phyloP scores from a whole-genome alignment of 2,113 vertebrate species.

The Mobula hypostoma region DNA sequence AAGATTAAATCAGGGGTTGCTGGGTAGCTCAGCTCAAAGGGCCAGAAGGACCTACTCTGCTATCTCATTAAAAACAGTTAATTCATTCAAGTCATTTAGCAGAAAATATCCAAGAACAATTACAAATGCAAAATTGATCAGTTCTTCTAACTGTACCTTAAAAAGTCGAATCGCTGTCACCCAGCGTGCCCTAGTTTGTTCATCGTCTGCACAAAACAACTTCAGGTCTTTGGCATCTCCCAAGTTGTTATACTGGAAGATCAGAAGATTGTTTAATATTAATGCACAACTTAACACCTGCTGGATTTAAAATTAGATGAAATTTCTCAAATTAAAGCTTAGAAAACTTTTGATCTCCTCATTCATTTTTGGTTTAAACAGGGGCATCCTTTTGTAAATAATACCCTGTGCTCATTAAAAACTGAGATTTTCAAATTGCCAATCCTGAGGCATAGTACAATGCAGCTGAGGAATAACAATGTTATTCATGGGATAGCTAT shows the following conservation, averaged over 20 bases:
- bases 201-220: conserved; percentile 90
- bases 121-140: neutral
- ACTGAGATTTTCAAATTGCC: too few species aligned
- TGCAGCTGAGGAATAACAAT: neutral
- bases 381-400: too few species aligned
- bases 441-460: too few species aligned
- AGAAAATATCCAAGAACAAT: neutral
- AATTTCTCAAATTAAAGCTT: conserved; percentile 63
- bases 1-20: too few species aligned
- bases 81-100: neutral
- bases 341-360: too few species aligned
- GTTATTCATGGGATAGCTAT: neutral
- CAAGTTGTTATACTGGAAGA: conserved; percentile 80
- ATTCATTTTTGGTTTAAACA: too few species aligned
- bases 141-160: conserved; percentile 59
- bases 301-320: conserved; percentile 75
- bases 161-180: conserved; percentile 91
- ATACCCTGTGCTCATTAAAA: too few species aligned
- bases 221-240: conserved; percentile 83
- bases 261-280: conserved; percentile 74
- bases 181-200: conserved; percentile 88
- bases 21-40: too few species aligned
- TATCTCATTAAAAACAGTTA: too few species aligned
- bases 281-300: conserved; percentile 74
- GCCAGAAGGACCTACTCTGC: too few species aligned